phyloP scores from a whole-genome alignment of 1,140 invertebrate genomes.

The Cepaea nemoralis region DNA sequence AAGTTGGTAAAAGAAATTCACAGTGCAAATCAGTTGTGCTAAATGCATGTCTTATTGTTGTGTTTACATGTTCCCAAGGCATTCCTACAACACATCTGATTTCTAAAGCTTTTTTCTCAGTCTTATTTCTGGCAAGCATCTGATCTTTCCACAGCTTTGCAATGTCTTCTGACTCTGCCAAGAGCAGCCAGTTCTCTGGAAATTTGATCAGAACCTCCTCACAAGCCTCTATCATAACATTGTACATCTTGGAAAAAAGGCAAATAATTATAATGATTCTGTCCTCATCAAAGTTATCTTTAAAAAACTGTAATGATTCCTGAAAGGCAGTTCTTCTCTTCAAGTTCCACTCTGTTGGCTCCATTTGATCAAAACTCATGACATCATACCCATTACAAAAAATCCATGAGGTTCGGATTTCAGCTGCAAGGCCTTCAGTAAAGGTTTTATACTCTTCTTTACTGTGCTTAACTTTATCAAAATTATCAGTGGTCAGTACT shows the following conservation, averaged over 20 bases:
- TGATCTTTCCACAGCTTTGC: slow-evolving; percentile 31
- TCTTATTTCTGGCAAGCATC: slow-evolving; percentile 37
- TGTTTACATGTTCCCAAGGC: slow-evolving; percentile 52
- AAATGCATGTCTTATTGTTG: slow-evolving; percentile 21
- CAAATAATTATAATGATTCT: slow-evolving; percentile 55
- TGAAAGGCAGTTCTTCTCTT: slow-evolving; percentile 54
- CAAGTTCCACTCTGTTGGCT: slow-evolving; percentile 54
- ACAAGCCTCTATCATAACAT: slow-evolving; percentile 55
- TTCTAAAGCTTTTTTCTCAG: slow-evolving; percentile 40
- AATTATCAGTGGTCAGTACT: slow-evolving; percentile 50
- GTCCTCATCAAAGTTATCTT: slow-evolving; percentile 50
- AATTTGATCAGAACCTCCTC: slow-evolving; percentile 55
- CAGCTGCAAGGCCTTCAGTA: slow-evolving; percentile 43
- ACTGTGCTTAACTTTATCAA: slow-evolving; percentile 43
- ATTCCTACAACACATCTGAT: slow-evolving; percentile 48
- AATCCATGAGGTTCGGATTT: slow-evolving; percentile 48
- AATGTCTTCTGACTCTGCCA: slow-evolving; percentile 50
- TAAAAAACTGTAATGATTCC: slow-evolving; percentile 50
- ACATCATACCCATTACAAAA: slow-evolving; percentile 58
- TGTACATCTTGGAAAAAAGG: slow-evolving; percentile 55
- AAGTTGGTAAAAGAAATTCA: slow-evolving; percentile 48
- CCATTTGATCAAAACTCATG: slow-evolving; percentile 33
- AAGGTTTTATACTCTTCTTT: slow-evolving; percentile 36
- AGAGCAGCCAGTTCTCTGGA: slow-evolving; percentile 55
- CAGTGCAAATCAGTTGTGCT: slow-evolving; percentile 13